phyloP scores from a whole-genome alignment of 1,140 invertebrate species.

The Papilio machaon region DNA sequence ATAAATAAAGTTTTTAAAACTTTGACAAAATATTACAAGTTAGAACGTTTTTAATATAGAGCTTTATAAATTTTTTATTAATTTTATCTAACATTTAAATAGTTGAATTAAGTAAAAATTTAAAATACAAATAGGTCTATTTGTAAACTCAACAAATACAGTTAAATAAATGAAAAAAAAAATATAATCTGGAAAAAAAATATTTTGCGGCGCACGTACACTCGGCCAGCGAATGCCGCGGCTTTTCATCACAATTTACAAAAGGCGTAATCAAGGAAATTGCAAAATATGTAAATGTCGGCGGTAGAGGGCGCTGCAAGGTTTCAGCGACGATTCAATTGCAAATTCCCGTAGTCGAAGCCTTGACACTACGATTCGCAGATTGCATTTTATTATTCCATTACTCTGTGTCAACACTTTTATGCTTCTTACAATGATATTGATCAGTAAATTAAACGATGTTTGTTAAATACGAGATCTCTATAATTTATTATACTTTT shows the following conservation, averaged over 20 bases:
- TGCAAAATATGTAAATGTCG: slow-evolving; percentile 21
- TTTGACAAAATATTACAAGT: too few relatives aligned
- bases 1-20: too few relatives aligned
- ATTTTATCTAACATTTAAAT: too few relatives aligned
- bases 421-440: not conserved
- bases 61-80: too few relatives aligned
- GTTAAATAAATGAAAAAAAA: not conserved
- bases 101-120: too few relatives aligned
- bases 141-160: not conserved
- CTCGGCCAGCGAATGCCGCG: not conserved
- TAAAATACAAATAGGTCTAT: not conserved
- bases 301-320: not conserved
- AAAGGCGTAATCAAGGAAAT: slow-evolving; percentile 26
- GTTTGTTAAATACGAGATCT: too few relatives aligned
- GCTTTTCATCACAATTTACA: slow-evolving; percentile 21
- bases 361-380: slow-evolving; percentile 6
- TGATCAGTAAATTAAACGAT: not conserved
- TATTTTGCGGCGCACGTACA: not conserved
- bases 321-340: not conserved
- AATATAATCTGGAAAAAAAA: not conserved
- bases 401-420: not conserved
- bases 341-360: not conserved
- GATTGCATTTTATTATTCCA: not conserved
- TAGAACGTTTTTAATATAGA: too few relatives aligned
- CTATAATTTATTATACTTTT: too few relatives aligned